phyloP scores from a whole-genome alignment of 2,113 vertebrate genomes.

The Leiothrix lutea region DNA sequence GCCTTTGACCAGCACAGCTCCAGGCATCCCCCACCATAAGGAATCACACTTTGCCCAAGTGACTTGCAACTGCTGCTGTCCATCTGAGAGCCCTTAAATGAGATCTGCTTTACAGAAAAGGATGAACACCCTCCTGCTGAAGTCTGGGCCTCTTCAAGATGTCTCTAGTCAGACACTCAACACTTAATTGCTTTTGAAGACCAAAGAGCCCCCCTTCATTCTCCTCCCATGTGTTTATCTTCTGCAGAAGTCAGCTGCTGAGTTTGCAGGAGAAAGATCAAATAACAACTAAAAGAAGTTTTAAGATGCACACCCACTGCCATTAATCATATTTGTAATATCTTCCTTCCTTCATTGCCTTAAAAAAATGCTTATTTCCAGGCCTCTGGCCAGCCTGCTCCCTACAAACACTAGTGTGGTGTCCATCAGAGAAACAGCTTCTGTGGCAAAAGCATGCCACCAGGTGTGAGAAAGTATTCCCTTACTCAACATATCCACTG shows the following conservation, averaged over 20 bases:
- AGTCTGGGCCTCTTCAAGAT: conserved; percentile 22
- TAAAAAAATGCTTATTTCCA: conserved; percentile 23
- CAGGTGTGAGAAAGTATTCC: neutral
- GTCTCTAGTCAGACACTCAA: neutral
- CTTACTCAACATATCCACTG: neutral
- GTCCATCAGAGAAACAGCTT: neutral
- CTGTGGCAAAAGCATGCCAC: neutral
- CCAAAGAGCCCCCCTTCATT: conserved; percentile 7
- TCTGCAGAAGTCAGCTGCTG: conserved; percentile 45
- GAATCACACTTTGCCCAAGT: neutral
- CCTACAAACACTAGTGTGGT: neutral
- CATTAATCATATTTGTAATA: conserved; percentile 34
- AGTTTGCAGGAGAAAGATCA: conserved; percentile 51
- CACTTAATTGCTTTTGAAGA: conserved; percentile 48
- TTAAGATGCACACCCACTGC: neutral
- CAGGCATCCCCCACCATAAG: neutral
- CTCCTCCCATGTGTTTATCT: conserved; percentile 54
- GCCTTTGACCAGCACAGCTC: neutral
- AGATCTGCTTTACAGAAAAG: neutral
- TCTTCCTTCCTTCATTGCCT: neutral
- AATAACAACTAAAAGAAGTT: conserved; percentile 34
- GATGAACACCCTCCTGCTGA: neutral
- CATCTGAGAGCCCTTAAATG: neutral
- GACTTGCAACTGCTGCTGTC: conserved; percentile 16
- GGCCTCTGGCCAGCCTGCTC: neutral